Base-by-base conservation (phyloP, 2,888 invertebrate species). In the Epinotia nisella region DNA sequence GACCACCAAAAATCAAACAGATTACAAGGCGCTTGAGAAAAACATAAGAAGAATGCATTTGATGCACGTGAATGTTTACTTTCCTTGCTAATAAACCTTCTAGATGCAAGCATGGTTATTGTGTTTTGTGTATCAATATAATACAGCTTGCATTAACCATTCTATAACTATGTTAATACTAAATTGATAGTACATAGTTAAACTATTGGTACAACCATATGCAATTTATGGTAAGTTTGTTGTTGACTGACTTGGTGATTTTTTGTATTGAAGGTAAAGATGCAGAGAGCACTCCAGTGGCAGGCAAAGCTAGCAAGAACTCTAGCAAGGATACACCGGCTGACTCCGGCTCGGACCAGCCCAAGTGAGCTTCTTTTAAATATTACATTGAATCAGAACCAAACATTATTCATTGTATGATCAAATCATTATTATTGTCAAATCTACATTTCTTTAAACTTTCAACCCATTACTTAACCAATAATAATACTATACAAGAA, bases 241-340 rank as follows among this genome's bases (percentile, higher is more conserved):
- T 49, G 49, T 49, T 13, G 13, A n/a, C n/a, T 49, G 49, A 49
- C 4, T 49, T n/a, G 19, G 10, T 39, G 10, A 4, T 39, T 10
- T 29, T 15, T 58, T 13, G 17, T 24, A 19, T 62, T 51, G 45
- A 80, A 92, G 92, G 88, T 35, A 91, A 91, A 80, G 92, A 92
- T 45, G 77, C 75, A 1, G 92, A 92, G 61, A 59, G 80, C 0
- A 83, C 87, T 0, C 85, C 92, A 0, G 76, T 85, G 0, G 87
- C 92, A 0, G 88, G 90, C 0, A 92, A 92, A 75, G 89, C 91
- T 0, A 80, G 86, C 1, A 92, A 91, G 77, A 85, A 89, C 1
- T 88, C 89, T 71, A 95, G 95, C 80, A 92, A 95, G 74, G 93
- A 90, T 58, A 86, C 91, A 0, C 89, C 91, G 0, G 93, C 89